Percentiles rank a stretch among this genome's conserved stretches.
Conservation (phyloP, 1,140 invertebrate species). For the Ceratina calcarata region DNA sequence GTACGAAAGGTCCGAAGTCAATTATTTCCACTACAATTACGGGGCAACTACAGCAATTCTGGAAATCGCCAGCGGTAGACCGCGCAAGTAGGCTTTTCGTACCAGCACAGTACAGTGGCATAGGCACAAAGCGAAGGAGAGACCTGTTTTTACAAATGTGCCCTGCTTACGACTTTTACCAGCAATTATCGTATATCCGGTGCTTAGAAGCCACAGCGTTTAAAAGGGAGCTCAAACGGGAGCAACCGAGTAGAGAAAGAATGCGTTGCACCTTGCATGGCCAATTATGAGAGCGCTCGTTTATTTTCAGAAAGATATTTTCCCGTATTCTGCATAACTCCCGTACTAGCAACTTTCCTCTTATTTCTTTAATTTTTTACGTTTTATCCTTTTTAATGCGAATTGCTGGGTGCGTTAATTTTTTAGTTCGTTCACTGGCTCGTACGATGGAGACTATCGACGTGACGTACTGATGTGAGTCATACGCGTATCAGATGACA, state of each 20-base stretch:
- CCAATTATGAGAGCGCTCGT: conserved; percentile 58
- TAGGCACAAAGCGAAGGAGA: neutral
- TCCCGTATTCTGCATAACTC: conserved; percentile 58
- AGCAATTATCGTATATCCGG: conserved; percentile 64
- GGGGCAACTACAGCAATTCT: conserved; percentile 30
- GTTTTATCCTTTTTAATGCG: conserved; percentile 48
- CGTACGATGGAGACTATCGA: neutral
- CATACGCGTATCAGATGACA: conserved; percentile 42
- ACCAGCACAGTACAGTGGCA: neutral
- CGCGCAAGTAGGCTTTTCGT: conserved; percentile 7
- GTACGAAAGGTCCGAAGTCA: conserved; percentile 15
- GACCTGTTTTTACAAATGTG: conserved; percentile 53
- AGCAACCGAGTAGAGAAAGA: conserved; percentile 53
- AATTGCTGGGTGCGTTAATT: conserved; percentile 26
- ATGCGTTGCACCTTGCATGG: conserved; percentile 56
- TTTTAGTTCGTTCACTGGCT: conserved; percentile 14
- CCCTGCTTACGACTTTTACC: conserved; percentile 46
- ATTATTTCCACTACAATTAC: conserved; percentile 53
- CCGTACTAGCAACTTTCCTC: conserved; percentile 28
- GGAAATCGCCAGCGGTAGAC: conserved; percentile 24
- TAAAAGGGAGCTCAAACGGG: conserved; percentile 54
- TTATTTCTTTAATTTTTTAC: conserved; percentile 9
- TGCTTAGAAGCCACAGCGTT: conserved; percentile 58
- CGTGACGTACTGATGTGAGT: neutral
- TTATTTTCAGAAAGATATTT: conserved; percentile 62